Conservation (phyloP, 2,888 invertebrate genomes). For the Drosophila prostipennis region DNA sequence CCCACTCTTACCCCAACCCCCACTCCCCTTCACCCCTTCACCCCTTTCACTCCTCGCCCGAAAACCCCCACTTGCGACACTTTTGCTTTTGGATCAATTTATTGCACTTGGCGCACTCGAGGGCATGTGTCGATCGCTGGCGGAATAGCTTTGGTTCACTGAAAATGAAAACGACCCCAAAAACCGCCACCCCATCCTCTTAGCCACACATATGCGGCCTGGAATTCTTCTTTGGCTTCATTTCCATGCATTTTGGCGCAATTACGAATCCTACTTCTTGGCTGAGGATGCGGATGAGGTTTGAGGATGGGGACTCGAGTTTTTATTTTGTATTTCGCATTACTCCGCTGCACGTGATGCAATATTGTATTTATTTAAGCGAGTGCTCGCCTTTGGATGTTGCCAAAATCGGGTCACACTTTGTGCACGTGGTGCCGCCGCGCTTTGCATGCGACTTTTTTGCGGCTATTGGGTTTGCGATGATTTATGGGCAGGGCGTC, state of each 20-base stretch:
- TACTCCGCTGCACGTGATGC: constrained; percentile 44
- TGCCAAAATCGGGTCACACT: constrained; percentile 68
- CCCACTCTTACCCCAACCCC: neutral
- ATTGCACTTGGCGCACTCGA: constrained; percentile 32
- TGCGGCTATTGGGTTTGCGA: constrained; percentile 40
- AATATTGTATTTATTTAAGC: constrained; percentile 40
- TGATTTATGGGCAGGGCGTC: constrained; percentile 57
- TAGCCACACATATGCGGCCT: constrained; percentile 14
- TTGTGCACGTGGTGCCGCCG: constrained; percentile 61
- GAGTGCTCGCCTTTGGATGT: constrained; percentile 13
- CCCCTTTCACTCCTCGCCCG: neutral
- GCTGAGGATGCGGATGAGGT: too few species aligned
- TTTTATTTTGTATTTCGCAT: constrained; percentile 1
- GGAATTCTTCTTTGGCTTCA: neutral
- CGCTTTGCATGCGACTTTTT: constrained; percentile 31
- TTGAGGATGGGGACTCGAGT: neutral
- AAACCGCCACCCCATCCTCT: neutral
- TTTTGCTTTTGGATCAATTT: constrained; percentile 28
- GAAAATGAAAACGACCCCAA: constrained; percentile 42
- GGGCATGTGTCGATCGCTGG: constrained; percentile 35
- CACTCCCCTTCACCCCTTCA: too few species aligned
- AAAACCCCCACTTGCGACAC: constrained; percentile 7
- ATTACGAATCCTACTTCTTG: constrained; percentile 22
- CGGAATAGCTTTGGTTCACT: constrained; percentile 12
- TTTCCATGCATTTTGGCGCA: constrained; percentile 21